A percentile compares a stretch with the other conserved stretches of the same genome.
These are phyloP conservation scores for Drosophila fungiperda DNA, from an alignment of 2,888 invertebrate genomes.

Conservation along the genomic window DNA sequence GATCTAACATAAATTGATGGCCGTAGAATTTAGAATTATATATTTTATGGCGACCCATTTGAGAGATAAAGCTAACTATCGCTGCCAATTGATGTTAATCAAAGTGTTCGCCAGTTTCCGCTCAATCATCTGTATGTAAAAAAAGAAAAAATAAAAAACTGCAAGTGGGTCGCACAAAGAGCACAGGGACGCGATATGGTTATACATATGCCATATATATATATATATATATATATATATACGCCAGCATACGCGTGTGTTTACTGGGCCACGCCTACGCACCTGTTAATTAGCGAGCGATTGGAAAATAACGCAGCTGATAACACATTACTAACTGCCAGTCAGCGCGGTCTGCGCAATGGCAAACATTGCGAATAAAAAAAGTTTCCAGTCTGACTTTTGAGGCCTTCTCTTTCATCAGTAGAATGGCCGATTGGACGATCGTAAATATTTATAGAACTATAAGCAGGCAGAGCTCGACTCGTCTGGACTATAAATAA, in stretches of 20 bases:
- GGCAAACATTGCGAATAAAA: constrained; percentile 31
- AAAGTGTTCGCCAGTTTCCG: constrained; percentile 66
- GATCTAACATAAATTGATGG: constrained; percentile 52
- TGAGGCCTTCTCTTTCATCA: constrained; percentile 13
- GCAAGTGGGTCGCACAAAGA: constrained; percentile 53
- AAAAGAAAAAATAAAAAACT: constrained; percentile 14
- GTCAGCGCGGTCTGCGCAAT: constrained; percentile 10
- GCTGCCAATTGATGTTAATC: constrained; percentile 69
- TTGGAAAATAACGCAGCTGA: constrained; percentile 46
- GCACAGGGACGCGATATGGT: constrained; percentile 46
- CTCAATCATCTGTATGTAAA: constrained; percentile 48
- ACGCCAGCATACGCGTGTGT: not conserved
- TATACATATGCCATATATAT: constrained; percentile 10
- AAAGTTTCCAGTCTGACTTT: constrained; percentile 15
- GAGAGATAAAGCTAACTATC: constrained; percentile 62
- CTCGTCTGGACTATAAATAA: constrained; percentile 42
- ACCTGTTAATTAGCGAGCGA: constrained; percentile 39
- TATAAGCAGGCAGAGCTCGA: constrained; percentile 13
- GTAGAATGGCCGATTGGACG: constrained; percentile 11
- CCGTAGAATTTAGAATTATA: constrained; percentile 41
- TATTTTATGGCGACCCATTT: constrained; percentile 43
- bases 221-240: not conserved
- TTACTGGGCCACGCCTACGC: constrained; percentile 47
- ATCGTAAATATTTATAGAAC: constrained; percentile 54
- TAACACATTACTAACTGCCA: constrained; percentile 30